Conservation (phyloP, 2,888 invertebrate genomes). For the Philopedon plagiatum region DNA sequence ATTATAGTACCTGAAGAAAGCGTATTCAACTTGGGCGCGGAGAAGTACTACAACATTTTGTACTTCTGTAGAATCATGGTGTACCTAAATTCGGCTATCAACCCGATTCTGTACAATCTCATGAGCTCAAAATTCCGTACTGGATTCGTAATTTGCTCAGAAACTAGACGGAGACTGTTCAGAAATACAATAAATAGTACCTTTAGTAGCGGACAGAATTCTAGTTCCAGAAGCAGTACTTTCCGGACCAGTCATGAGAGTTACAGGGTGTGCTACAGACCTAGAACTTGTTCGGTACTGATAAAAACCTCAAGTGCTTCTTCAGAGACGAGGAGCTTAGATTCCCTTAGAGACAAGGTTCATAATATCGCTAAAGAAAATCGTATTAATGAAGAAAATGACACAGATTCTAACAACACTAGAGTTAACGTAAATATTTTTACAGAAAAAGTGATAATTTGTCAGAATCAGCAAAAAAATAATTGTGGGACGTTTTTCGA, state of each 20-base stretch:
- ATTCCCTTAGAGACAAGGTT: conserved; percentile 55
- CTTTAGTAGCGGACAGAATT: conserved; percentile 69
- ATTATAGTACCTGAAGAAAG: conserved; percentile 82
- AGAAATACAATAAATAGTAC: conserved; percentile 71
- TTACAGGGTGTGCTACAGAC: conserved; percentile 63
- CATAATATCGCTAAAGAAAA: conserved; percentile 11
- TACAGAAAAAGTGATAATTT: conserved; percentile 58
- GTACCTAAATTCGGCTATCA: conserved; percentile 91
- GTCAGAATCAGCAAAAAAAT: conserved; percentile 41
- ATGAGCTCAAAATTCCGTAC: conserved; percentile 93
- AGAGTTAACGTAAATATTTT: conserved; percentile 55
- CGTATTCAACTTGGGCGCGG: conserved; percentile 78
- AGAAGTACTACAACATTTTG: conserved; percentile 85
- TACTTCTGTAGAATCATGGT: conserved; percentile 90
- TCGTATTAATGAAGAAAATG: conserved; percentile 54
- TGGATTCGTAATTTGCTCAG: conserved; percentile 81
- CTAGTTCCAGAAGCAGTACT: conserved; percentile 67
- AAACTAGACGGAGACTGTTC: conserved; percentile 70
- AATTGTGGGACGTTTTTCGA: conserved; percentile 53
- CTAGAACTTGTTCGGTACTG: conserved; percentile 62
- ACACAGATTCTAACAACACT: conserved; percentile 28
- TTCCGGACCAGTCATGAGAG: conserved; percentile 63
- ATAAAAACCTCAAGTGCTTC: conserved; percentile 64
- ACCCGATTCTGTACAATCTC: conserved; percentile 92
- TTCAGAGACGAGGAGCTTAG: conserved; percentile 74